Base-by-base conservation (phyloP, 2,797 vertebrate genomes). In the Eulemur rubriventer region DNA sequence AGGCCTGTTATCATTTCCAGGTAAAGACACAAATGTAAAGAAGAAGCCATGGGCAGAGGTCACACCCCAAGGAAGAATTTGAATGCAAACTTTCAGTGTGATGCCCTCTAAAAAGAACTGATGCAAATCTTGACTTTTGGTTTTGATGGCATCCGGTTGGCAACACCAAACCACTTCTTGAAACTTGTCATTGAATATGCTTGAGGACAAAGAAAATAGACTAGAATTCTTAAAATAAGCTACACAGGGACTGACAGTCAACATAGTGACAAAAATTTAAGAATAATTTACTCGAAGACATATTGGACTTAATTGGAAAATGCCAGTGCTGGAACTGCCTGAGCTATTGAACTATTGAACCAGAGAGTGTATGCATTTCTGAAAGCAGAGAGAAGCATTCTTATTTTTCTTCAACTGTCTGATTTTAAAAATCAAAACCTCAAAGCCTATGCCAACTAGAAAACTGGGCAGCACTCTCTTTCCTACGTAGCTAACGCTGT, bases 41-140 rank as follows among this genome's bases (percentile, higher is more conserved):
- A 92, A 82, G 75, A 93, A 94, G 65, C 85, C 8, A n/a, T 70
- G 84, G 78, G 81, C 43, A 88, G 73, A 89, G 80, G 89, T 83
- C 93, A 95, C 22, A 73, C 59, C 80, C 55, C n/a, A 76, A 79
- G 59, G 67, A 80, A 69, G 41, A 88, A 96, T 85, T 52, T 90
- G 92, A 97, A 92, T 88, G 59, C n/a, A 72, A 81, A 96, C 84
- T 96, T 96, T 97, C 50, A 73, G 20, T 48, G 85, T 96, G 89
- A 86, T 76, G 46, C 72, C 57, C 50, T 93, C 18, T 43, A 22
- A 52, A 85, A 91, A 89, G 33, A 94, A 52, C 55, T 89, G 92
- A 96, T 78, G 30, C 57, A 88, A 96, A 95, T 84, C 46, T 72
- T 92, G 89, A 97, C 83, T 93, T 93, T 89, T 84, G 76, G 57